Evolutionary conservation across 2,797 vertebrate genomes (phyloP), one percentile per base, ranked within the genome.

Genomic region (Mus spretus): DNA sequence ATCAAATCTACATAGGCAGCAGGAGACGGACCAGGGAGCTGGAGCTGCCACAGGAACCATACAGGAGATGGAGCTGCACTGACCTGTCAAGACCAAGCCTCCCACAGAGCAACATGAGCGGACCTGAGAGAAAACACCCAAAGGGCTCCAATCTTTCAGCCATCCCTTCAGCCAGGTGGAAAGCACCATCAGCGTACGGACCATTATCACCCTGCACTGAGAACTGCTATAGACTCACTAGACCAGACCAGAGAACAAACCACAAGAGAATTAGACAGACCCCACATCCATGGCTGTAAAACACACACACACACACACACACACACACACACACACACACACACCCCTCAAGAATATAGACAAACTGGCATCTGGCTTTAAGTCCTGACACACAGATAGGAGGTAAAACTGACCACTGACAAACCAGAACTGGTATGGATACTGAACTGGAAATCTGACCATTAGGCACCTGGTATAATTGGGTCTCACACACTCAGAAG

Each of bases 371-470:
- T 15, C 11, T 24, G n/a, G 17, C 9, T 13, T 15, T 24, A 12
- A 26, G 47, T 3, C 20, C 31, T 3, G 22, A 28, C 0, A 1
- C 0, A 26, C 61, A 24, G 2, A 89, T 11, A 10, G 34, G 7
- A 44, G 22, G 26, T 44, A 80, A 44, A 4, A 47, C 37, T 14
- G 3, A n/a, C n/a, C 24, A 22, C 22, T 5, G 14, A 31, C 19
- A 8, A 82, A 37, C 26, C 28, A 34, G 20, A 86, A 34, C 14
- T 11, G 79, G 31, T 28, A 6, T 3, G 11, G 50, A 34, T 7
- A 28, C 6, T 44, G 3, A 34, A 6, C 26, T 24, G 11, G 81
- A 31, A 14, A 26, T n/a, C 8, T 26, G 57, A 40, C 31, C 55
- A 12, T 3, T 37, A 40, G 65, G 28, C 53, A 15, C 17, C 8